These are phyloP conservation scores for Crotalus horridus DNA, from an alignment of 2,113 vertebrate genomes.

Conservation along the genomic window DNA sequence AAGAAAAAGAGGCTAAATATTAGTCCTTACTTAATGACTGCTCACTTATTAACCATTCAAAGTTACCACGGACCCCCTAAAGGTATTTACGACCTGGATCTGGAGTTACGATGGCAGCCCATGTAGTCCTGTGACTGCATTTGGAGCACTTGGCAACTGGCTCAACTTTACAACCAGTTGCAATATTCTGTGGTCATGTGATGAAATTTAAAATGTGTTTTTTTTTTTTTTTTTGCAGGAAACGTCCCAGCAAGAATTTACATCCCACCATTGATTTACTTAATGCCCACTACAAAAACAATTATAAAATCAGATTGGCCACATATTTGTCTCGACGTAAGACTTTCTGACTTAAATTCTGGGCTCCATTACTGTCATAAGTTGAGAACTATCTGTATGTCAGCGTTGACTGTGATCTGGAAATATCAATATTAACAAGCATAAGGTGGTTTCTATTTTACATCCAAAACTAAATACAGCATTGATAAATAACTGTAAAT, in stretches of 20 bases:
- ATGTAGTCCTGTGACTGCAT: no score
- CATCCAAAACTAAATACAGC: neutral
- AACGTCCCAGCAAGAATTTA: neutral
- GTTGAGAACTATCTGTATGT: neutral
- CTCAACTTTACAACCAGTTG: neutral
- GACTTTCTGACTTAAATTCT: neutral
- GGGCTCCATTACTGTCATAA: neutral
- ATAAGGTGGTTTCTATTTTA: neutral
- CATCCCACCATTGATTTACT: neutral
- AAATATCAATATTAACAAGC: neutral
- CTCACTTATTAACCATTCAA: no score
- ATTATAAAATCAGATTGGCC: neutral
- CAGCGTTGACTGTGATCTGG: neutral
- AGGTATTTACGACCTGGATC: neutral
- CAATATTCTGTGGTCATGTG: neutral
- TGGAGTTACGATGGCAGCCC: neutral
- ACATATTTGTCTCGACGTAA: neutral
- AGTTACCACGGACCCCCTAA: neutral
- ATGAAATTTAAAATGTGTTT: neutral
- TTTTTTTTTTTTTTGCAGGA: no score
- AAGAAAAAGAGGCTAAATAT: neutral
- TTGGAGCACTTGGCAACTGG: neutral
- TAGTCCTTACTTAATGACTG: neutral
- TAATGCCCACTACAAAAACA: neutral
- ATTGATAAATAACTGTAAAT: neutral